phyloP scores from a whole-genome alignment of 2,113 vertebrate genomes.

The Elgaria multicarinata region DNA sequence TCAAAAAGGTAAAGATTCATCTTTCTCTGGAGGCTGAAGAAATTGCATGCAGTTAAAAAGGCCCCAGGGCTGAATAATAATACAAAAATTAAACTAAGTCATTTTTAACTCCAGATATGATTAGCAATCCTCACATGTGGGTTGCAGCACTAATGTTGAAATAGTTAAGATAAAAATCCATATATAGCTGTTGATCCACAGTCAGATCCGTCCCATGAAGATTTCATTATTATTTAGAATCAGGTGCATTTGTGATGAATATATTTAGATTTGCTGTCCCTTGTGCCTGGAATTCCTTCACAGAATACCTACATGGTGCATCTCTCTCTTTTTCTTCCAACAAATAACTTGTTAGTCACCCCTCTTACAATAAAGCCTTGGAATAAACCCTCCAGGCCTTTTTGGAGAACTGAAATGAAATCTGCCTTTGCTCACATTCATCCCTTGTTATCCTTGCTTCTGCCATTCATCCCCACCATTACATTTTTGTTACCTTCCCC shows the following conservation, averaged over 20 bases:
- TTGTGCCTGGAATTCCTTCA: neutral
- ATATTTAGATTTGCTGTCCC: neutral
- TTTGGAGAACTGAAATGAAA: neutral
- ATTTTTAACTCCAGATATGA: conserved; percentile 31
- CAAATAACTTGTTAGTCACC: neutral
- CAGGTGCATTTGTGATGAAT: conserved; percentile 34
- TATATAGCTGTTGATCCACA: neutral
- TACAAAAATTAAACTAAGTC: conserved; percentile 42
- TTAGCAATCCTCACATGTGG: conserved; percentile 33
- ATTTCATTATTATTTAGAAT: conserved; percentile 2
- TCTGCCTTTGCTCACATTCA: neutral
- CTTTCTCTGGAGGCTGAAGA: conserved; percentile 19
- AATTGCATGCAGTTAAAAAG: conserved; percentile 26
- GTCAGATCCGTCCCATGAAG: conserved; percentile 5
- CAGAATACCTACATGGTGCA: too few relatives aligned
- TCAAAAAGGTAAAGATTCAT: conserved; percentile 22
- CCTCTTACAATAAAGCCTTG: neutral
- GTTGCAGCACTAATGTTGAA: conserved; percentile 39
- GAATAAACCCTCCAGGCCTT: neutral
- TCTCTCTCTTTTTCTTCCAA: neutral
- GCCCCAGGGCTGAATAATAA: conserved; percentile 17
- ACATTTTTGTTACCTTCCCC: neutral
- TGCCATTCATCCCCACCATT: neutral
- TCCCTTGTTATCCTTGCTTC: neutral
- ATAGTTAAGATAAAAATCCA: conserved; percentile 27